Percentiles rank a stretch among this genome's conserved stretches.
These are phyloP conservation scores for Synaphobranchus kaupii DNA, from an alignment of 2,797 vertebrate species.

Conservation along the genomic window DNA sequence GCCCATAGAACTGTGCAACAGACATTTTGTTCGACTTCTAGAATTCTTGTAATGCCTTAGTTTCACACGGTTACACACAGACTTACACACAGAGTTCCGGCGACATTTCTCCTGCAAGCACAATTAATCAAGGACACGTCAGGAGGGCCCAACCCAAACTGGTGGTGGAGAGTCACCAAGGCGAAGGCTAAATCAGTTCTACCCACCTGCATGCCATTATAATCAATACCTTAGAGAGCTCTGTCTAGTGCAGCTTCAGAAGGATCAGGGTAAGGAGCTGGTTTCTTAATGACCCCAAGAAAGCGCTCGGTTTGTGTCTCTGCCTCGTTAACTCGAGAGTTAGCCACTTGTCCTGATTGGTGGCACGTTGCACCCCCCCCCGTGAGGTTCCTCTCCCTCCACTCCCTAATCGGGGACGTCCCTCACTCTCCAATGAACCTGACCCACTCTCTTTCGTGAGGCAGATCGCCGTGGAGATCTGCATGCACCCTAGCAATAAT, in stretches of 20 bases:
- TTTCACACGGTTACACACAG: neutral
- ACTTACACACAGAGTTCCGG: neutral
- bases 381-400: conserved; percentile 35
- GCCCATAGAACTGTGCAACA: neutral
- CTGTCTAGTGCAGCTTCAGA: neutral
- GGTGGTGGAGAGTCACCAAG: neutral
- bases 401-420: neutral
- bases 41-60: neutral
- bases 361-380: conserved; percentile 47
- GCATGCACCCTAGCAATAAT: neutral
- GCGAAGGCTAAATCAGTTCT: neutral
- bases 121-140: neutral
- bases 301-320: conserved; percentile 51
- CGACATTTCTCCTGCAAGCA: neutral
- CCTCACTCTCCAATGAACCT: conserved; percentile 48
- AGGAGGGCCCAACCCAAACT: neutral
- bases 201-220: neutral
- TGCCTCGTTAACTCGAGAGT: conserved; percentile 63
- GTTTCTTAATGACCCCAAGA: conserved; percentile 37
- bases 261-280: conserved; percentile 7
- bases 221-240: conserved; percentile 4
- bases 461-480: neutral
- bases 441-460: conserved; percentile 36
- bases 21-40: neutral
- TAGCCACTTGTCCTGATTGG: conserved; percentile 48